Base-by-base conservation (phyloP, 2,113 vertebrate species). In the Tringa solitaria region DNA sequence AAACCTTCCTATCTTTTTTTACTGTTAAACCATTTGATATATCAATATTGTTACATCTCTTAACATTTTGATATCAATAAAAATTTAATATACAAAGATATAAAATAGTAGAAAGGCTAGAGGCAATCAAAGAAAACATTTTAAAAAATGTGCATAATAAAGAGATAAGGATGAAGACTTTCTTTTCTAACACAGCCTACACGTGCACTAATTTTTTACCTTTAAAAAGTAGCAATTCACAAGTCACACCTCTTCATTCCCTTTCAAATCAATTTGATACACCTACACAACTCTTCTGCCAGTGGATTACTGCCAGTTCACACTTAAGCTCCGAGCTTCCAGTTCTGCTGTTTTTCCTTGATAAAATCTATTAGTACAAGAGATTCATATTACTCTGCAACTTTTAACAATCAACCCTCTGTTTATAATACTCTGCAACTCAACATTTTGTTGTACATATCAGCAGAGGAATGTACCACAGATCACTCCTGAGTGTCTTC, bases 231-330 rank as follows among this genome's bases (percentile, higher is more conserved):
- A 94, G 22, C 85, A 90, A 88, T 89, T 92, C 60, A 75, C 30
- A 92, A 85, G 26, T 87, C 70, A 92, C 86, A 88, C 90, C 88
- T 94, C 88, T 88, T 94, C 65, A 60, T 78, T 86, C 84, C 86
- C 61, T 87, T 93, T 92, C 39, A 94, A 77, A 75, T 70, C 32
- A 78, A 75, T 72, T 81, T 94, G 60, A 89, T 79, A 84, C 77
- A 89, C 86, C 77, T 84, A 91, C 84, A 69, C 63, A 83, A 72
- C 59, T 57, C 53, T 84, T 72, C 72, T 88, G 82, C 65, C 82
- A 77, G 46, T 64, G 56, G 53, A 60, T 89, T 63, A 60, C 43
- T 64, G 46, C 65, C 76, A 56, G 32, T 78, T 88, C 61, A 93
- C n/a, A 48, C 28, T 73, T 39, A 43, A 64, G 61, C 15, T 50